A percentile compares a stretch with the other conserved stretches of the same genome.
Conservation (phyloP, 2,888 invertebrate genomes). For the Drosophila conformis region DNA sequence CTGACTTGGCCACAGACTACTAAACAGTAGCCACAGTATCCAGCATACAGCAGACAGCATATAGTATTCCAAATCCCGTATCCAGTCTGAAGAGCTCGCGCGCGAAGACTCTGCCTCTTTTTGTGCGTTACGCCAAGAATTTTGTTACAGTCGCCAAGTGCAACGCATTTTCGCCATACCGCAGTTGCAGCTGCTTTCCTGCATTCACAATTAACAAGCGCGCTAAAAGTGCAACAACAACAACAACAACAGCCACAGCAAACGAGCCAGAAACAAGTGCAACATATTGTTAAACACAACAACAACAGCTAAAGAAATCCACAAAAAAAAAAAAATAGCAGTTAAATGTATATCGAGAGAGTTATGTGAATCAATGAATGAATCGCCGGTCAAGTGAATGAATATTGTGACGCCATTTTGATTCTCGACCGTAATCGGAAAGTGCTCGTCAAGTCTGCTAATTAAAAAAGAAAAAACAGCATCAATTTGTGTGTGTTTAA, state of each 20-base stretch:
- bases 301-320: constrained; percentile 14
- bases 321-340: background rate
- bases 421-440: constrained; percentile 15
- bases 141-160: constrained; percentile 73
- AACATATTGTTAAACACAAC: constrained; percentile 25
- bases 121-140: constrained; percentile 65
- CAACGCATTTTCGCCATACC: constrained; percentile 76
- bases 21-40: constrained; percentile 30
- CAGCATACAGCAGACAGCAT: constrained; percentile 27
- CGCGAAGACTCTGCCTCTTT: constrained; percentile 36
- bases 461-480: constrained; percentile 16
- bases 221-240: constrained; percentile 49
- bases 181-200: constrained; percentile 69
- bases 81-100: constrained; percentile 52
- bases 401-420: constrained; percentile 30
- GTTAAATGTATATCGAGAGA: constrained; percentile 2
- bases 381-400: constrained; percentile 18
- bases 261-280: constrained; percentile 17
- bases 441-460: constrained; percentile 7
- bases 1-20: constrained; percentile 41
- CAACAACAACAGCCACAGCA: constrained; percentile 15
- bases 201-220: constrained; percentile 68
- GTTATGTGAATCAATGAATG: constrained; percentile 2
- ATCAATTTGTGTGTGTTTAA: constrained; percentile 6
- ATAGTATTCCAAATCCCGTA: constrained; percentile 22